Conservation (phyloP, 2,797 vertebrate genomes). For the Gymnopithys bicolor region DNA sequence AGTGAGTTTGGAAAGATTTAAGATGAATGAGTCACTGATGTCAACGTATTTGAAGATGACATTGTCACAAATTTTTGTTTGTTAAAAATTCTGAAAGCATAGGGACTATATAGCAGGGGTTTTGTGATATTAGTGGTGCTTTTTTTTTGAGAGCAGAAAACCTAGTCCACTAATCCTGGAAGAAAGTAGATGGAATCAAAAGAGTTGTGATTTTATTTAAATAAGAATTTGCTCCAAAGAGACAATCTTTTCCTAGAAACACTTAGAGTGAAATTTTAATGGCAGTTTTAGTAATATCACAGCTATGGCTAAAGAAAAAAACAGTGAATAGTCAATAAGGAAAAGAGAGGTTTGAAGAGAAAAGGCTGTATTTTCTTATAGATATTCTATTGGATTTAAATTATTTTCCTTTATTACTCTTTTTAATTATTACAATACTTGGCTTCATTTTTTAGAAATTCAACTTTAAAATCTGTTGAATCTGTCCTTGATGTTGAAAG, state of each 20-base stretch:
- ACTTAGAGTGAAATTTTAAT: neutral
- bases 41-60: neutral
- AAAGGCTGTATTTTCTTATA: neutral
- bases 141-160: neutral
- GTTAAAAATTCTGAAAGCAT: neutral
- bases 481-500: neutral
- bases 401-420: neutral
- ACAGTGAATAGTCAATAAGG: neutral
- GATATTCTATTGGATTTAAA: neutral
- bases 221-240: conserved; percentile 12
- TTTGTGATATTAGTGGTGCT: neutral
- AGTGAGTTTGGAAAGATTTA: neutral
- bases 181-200: neutral
- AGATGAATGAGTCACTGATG: neutral
- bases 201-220: neutral
- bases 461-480: neutral
- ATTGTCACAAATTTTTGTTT: neutral
- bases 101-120: neutral
- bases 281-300: neutral
- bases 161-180: neutral
- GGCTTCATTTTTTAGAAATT: neutral
- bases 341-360: neutral
- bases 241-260: neutral
- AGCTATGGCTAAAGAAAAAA: neutral
- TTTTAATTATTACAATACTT: neutral